Base-by-base conservation (phyloP, 2,888 invertebrate species). In the Temnothorax unifasciatus region DNA sequence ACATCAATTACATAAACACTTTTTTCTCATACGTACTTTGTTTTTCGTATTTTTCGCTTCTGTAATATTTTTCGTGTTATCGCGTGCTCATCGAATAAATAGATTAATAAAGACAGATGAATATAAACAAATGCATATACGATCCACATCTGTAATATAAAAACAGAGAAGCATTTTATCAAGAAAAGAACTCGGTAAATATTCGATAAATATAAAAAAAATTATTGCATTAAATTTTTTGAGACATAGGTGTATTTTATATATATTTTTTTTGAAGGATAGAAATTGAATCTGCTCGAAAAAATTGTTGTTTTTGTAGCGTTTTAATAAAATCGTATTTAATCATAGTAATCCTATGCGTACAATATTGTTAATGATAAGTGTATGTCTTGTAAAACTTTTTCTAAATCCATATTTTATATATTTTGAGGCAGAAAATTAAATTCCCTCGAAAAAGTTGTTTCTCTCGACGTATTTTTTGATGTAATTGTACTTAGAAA, bases 1-100 rank as follows among this genome's bases (percentile, higher is more conserved):
- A 59, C 41, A 74, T 73, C 57, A 13, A 57, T 74, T 59, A 57
- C 15, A n/a, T 54, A 71, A 52, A 21, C 18, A 21, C n/a, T 18
- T 18, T 21, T 69, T 69, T 21, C 6, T 38, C n/a, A 38, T 15
- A 13, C 11, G n/a, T 52, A 71, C 15, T 54, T 34, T 15, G 8
- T 71, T 52, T 52, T 29, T 54, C n/a, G 15, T 34, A 71, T 71
- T 54, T 52, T 71, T 54, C 3, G 2, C 34, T 38, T 9, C 6
- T n/a, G 50, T 52, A 34, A 38, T 63, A 50, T 34, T 34, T 44
- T 47, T 61, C n/a, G 3, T 61, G 9, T 15, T 21, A 50, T 47
- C 11, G 47, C 64, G 9, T 50, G 3, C 11, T 15, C 2, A 25
- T 21, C 3, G 3, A n/a, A 8, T 74, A 44, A 74, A 59, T 44